Conservation (phyloP, 2,113 vertebrate species). For the human (Homo sapiens) region GRCh38 chr13:92045001-92045500, state of each 20-base stretch:
- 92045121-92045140: background rate
- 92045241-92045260: background rate
- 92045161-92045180: background rate
- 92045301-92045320: background rate
- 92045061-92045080: conserved; percentile 17
- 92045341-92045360: background rate
- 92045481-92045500: background rate
- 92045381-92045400: background rate
- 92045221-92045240: background rate
- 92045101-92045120: background rate
- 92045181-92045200: background rate
- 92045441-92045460: background rate
- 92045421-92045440: background rate
- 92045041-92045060: background rate
- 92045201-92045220: background rate
- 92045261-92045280: background rate
- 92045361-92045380: background rate
- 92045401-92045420: background rate
- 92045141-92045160: background rate
- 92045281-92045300: background rate
- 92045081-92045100: background rate
- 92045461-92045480: background rate
- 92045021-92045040: background rate
- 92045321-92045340: rapidly evolving
- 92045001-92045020: background rate